phyloP scores from a whole-genome alignment of 2,888 invertebrate genomes.

The Rhopalosiphum nymphaeae region DNA sequence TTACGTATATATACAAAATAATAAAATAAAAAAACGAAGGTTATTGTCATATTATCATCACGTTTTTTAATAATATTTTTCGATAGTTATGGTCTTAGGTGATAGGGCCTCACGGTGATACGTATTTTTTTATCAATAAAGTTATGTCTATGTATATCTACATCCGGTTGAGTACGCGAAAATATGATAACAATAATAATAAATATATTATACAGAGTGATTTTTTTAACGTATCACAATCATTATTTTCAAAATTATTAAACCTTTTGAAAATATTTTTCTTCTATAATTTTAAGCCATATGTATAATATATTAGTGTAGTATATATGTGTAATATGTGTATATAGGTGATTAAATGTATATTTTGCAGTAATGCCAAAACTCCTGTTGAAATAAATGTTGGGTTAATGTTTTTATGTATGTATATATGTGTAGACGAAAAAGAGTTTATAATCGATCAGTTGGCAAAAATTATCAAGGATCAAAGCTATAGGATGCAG shows the following conservation, averaged over 20 bases:
- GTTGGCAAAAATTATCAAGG: conserved; percentile 59
- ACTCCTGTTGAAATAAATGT: not conserved
- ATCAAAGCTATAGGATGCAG: conserved; percentile 44
- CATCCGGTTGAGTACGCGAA: not conserved
- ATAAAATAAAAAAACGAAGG: not conserved
- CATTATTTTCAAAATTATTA: not conserved
- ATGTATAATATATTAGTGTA: not conserved
- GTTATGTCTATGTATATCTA: not conserved
- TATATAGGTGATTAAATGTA: not conserved
- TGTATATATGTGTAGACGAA: conserved; percentile 27
- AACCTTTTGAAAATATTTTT: not conserved
- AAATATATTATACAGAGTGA: not conserved
- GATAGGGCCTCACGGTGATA: not conserved
- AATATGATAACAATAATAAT: not conserved
- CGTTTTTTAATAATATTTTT: not conserved
- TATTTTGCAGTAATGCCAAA: not conserved
- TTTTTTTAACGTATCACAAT: not conserved
- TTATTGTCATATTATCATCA: not conserved
- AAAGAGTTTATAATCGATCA: conserved; percentile 62
- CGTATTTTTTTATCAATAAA: not conserved
- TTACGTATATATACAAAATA: not conserved
- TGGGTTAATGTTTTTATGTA: conserved; percentile 17
- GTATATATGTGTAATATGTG: not conserved
- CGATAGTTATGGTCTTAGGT: not conserved
- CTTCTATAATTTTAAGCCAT: not conserved